These are phyloP conservation scores for Mobula birostris DNA, from an alignment of 2,113 vertebrate genomes.

Conservation along the genomic window DNA sequence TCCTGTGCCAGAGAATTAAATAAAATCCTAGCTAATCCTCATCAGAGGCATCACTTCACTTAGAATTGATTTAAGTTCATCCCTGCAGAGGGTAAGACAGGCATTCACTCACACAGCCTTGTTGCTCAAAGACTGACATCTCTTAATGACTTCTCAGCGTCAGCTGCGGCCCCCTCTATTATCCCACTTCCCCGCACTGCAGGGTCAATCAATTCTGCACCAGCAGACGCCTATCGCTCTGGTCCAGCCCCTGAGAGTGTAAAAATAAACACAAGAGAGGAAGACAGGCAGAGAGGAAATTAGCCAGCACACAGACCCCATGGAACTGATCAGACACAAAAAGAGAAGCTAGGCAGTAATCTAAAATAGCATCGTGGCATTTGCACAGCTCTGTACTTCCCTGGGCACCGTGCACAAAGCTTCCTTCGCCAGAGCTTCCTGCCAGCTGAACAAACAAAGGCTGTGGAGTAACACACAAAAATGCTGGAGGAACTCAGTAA, in stretches of 20 bases:
- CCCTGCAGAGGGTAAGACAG: neutral
- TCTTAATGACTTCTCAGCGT: neutral
- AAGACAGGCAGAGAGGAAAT: neutral
- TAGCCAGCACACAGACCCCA: neutral
- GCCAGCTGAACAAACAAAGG: neutral
- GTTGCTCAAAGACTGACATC: neutral
- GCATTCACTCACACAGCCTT: neutral
- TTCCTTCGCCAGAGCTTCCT: neutral
- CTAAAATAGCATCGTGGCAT: conserved; percentile 10
- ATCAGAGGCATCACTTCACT: neutral
- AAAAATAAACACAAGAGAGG: neutral
- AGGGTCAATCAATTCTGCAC: neutral
- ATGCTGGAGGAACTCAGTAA: too few species aligned
- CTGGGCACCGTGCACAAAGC: neutral
- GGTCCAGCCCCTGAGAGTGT: neutral
- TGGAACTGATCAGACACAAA: neutral
- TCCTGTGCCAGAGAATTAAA: too few species aligned
- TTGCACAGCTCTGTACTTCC: neutral
- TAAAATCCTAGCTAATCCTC: too few species aligned
- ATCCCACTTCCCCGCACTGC: neutral
- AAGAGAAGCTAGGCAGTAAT: neutral
- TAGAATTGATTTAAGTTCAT: neutral
- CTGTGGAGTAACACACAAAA: too few species aligned
- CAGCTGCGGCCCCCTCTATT: neutral
- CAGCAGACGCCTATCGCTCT: neutral